Base-by-base conservation (phyloP, 1,140 invertebrate genomes). In the Nomia melanderi region DNA sequence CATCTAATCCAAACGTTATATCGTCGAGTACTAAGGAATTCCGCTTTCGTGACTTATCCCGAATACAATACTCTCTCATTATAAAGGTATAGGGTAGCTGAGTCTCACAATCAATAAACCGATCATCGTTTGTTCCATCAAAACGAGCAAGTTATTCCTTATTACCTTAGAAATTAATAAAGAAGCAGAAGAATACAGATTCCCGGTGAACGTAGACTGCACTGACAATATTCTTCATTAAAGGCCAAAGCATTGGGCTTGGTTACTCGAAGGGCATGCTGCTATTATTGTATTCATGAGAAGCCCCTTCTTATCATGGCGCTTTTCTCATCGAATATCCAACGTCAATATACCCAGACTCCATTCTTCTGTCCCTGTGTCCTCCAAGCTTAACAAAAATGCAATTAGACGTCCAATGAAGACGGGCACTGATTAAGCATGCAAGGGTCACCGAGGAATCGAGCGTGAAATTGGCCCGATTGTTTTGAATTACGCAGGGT, bases 221-320 rank as follows among this genome's bases (percentile, higher is more conserved):
- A 31, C 41, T 66, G 64, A 79, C 77, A 76, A 83, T 84, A 77
- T 66, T 80, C 67, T 59, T 80, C 73, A 80, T 84, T 79, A 83
- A 83, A 84, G 69, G 77, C 41, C 33, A 47, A 27, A 57, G 71
- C 39, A 54, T 47, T 6, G 47, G 60, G 23, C 53, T 27, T 69
- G n/a, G 77, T 84, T 57, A 76, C 72, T 65, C 41, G 60, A 74
- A 73, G 72, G 81, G 77, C 71, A 72, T 75, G 66, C 66, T 70
- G 81, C 82, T 86, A 87, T 89, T 87, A 88, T 83, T 88, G 83
- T 88, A 90, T 90, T 90, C 83, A 89, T 88, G 88, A 89, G 85
- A 78, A 88, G 67, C 77, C 66, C 74, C 62, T 75, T 78, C 78
- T 81, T 87, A 86, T 77, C 76, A 54, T 57, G 64, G 57, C 5